Evolutionary conservation across 1,140 invertebrate genomes (phyloP).

Genomic region (Lasioglossum baleicum): DNA sequence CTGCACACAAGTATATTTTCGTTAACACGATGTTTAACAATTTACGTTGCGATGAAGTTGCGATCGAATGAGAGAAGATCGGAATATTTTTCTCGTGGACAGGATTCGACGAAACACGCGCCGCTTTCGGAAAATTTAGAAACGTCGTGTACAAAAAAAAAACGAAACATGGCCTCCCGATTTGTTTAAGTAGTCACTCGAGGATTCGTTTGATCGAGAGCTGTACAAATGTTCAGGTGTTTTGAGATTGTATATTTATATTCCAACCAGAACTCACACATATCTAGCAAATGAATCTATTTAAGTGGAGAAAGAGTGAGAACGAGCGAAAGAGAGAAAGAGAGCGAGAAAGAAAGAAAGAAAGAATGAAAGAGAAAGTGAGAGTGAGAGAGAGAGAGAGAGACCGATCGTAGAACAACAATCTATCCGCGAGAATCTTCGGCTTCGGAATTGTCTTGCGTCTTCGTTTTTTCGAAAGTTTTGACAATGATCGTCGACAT

Average conservation of each 20-base stretch:
- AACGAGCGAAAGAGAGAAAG: too few species aligned
- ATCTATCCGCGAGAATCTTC: conserved; percentile 15
- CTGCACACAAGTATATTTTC: too few species aligned
- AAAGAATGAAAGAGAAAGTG: too few species aligned
- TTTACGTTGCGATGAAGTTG: too few species aligned
- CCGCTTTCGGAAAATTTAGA: too few species aligned
- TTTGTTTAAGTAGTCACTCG: background rate
- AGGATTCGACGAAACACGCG: too few species aligned
- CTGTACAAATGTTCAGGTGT: conserved; percentile 28
- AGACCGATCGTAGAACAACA: background rate
- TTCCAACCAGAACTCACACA: conserved; percentile 55
- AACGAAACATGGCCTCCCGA: background rate
- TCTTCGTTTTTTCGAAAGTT: conserved; percentile 13
- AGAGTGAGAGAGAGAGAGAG: background rate
- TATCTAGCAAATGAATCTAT: conserved; percentile 46
- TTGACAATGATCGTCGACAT: conserved; percentile 17
- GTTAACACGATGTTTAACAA: too few species aligned
- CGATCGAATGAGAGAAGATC: too few species aligned
- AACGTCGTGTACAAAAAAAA: background rate
- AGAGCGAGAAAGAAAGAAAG: too few species aligned
- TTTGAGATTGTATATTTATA: conserved; percentile 54
- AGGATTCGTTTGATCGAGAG: conserved; percentile 16
- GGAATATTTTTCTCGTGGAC: too few species aligned
- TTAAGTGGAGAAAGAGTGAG: conserved; percentile 8
- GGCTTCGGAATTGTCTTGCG: conserved; percentile 14